Evolutionary conservation across 2,113 vertebrate genomes (phyloP).

Genomic region (Ochotona princeps): DNA sequence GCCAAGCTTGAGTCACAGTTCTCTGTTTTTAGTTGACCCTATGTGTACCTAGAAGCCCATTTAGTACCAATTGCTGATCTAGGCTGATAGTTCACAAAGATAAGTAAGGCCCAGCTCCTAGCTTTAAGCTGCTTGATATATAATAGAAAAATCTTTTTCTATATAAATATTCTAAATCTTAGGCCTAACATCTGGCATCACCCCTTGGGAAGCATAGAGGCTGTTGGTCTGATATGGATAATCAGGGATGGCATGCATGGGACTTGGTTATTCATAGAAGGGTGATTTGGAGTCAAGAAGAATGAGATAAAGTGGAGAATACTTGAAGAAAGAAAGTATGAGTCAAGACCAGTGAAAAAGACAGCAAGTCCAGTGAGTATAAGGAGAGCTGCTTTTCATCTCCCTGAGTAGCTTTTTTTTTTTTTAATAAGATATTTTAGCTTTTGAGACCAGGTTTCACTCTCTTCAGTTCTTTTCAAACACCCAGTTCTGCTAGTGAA

Average conservation of each 20-base stretch:
- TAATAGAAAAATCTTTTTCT: neutral
- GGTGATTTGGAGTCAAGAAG: neutral
- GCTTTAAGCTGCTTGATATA: neutral
- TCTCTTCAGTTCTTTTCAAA: neutral
- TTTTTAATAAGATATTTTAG: neutral
- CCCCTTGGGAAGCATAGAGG: neutral
- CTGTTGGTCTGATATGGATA: neutral
- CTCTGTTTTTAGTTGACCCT: neutral
- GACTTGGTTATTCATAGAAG: neutral
- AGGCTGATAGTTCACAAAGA: neutral
- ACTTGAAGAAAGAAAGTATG: neutral
- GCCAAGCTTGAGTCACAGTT: neutral
- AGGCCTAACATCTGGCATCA: neutral
- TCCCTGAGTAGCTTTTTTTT: neutral
- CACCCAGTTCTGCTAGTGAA: neutral
- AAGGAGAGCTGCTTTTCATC: neutral
- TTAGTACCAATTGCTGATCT: neutral
- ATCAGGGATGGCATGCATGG: neutral
- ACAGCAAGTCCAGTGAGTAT: neutral
- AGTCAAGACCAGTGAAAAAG: neutral
- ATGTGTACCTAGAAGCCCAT: neutral
- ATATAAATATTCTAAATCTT: neutral
- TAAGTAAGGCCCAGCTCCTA: neutral
- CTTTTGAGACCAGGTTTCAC: neutral
- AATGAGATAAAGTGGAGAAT: no score